Conservation (phyloP, 2,797 vertebrate genomes). For the Urophycis tenuis region DNA sequence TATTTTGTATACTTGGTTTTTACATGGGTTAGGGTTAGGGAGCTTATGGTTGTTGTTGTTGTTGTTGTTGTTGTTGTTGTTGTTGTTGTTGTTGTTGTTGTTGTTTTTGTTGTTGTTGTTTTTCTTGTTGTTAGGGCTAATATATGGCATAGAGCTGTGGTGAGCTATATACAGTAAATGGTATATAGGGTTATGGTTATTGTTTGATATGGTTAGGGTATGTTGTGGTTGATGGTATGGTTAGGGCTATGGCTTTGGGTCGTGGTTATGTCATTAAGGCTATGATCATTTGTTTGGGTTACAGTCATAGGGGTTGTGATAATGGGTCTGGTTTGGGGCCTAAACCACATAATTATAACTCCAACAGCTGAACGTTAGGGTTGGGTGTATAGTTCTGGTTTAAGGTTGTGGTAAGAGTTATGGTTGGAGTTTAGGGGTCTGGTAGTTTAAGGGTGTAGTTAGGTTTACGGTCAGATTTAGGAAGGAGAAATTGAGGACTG, state of each 20-base stretch:
- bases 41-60: too few relatives aligned
- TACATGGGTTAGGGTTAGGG: too few relatives aligned
- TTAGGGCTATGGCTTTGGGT: not conserved
- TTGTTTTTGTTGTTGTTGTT: too few relatives aligned
- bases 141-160: not conserved
- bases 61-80: not conserved
- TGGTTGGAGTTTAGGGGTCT: too few relatives aligned
- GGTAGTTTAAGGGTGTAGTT: too few relatives aligned
- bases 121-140: too few relatives aligned
- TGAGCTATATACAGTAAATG: not conserved
- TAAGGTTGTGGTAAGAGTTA: too few relatives aligned
- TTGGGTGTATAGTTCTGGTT: too few relatives aligned
- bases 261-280: not conserved
- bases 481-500: too few relatives aligned
- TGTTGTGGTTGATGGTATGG: not conserved
- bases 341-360: not conserved
- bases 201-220: not conserved
- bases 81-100: not conserved
- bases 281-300: not conserved
- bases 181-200: not conserved
- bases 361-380: not conserved
- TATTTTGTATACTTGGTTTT: too few relatives aligned
- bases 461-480: too few relatives aligned
- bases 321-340: not conserved
- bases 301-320: not conserved